phyloP scores from a whole-genome alignment of 30 jellyfish, hydroid and myxozoan genomes.

The Aurelia sp. region DNA sequence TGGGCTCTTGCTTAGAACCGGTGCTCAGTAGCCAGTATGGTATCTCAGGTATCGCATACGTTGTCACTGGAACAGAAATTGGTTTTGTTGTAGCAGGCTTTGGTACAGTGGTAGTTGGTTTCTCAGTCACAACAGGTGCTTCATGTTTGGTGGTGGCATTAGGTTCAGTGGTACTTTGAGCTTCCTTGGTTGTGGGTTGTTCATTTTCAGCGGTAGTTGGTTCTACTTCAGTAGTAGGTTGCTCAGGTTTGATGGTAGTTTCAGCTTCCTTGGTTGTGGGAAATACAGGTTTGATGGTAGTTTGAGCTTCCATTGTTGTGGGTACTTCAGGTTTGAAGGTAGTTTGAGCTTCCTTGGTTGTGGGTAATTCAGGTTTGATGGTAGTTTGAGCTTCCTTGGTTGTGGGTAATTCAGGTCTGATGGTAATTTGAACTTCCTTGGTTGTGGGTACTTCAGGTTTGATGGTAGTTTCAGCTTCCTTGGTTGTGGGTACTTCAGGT shows the following conservation, averaged over 20 bases:
- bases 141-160: background rate
- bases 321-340: background rate
- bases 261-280: background rate
- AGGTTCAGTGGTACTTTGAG: too few species aligned
- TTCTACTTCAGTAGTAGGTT: background rate
- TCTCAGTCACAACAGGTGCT: background rate
- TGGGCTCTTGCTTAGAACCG: too few species aligned
- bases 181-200: slow-evolving; percentile 8
- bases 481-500: too few species aligned
- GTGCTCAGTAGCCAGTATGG: too few species aligned
- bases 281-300: background rate
- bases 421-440: background rate
- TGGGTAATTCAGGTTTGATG: background rate
- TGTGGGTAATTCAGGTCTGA: background rate
- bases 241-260: background rate
- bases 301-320: background rate
- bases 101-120: background rate
- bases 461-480: too few species aligned
- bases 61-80: background rate
- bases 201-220: background rate
- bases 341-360: background rate
- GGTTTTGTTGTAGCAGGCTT: background rate
- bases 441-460: slow-evolving; percentile 7
- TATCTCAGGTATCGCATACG: too few species aligned
- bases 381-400: background rate